Percentiles rank a stretch among this genome's conserved stretches.
These are phyloP conservation scores for Pteronotus mesoamericanus DNA, from an alignment of 2,797 vertebrate species.

Conservation along the genomic window DNA sequence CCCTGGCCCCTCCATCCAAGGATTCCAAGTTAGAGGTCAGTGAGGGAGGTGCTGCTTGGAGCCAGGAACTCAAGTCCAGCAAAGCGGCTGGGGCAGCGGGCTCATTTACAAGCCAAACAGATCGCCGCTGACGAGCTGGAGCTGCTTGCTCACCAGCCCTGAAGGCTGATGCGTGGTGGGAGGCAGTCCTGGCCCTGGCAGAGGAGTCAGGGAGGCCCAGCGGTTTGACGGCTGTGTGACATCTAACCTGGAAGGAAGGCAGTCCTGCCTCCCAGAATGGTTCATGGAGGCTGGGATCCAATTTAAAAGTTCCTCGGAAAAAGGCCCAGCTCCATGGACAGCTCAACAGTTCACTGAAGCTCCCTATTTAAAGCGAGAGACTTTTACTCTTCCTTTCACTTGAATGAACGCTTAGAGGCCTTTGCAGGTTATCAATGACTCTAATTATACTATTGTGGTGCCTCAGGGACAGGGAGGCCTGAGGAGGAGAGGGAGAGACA, in stretches of 20 bases:
- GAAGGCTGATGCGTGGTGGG: too few species aligned
- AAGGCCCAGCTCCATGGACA: background rate
- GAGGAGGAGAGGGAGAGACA: too few species aligned
- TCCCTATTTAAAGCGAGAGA: too few species aligned
- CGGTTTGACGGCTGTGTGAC: background rate
- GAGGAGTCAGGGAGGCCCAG: rapidly evolving
- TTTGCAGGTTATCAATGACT: rapidly evolving
- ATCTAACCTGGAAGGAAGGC: background rate
- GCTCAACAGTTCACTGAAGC: background rate
- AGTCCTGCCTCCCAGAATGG: background rate
- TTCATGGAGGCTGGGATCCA: background rate
- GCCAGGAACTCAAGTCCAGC: background rate
- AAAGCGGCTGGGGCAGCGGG: background rate
- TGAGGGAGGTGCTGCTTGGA: background rate
- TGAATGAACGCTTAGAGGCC: background rate
- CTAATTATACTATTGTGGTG: rapidly evolving
- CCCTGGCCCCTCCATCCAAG: too few species aligned
- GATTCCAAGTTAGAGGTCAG: background rate
- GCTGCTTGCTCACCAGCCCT: background rate
- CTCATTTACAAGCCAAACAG: background rate
- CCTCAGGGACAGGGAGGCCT: background rate
- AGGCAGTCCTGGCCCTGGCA: background rate
- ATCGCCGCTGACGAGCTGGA: background rate
- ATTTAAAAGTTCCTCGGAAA: background rate
- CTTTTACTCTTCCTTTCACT: background rate